Percentiles rank a stretch among this genome's conserved stretches.
Conservation (phyloP, 2,113 vertebrate genomes). For the Trichomycterus rosablanca region DNA sequence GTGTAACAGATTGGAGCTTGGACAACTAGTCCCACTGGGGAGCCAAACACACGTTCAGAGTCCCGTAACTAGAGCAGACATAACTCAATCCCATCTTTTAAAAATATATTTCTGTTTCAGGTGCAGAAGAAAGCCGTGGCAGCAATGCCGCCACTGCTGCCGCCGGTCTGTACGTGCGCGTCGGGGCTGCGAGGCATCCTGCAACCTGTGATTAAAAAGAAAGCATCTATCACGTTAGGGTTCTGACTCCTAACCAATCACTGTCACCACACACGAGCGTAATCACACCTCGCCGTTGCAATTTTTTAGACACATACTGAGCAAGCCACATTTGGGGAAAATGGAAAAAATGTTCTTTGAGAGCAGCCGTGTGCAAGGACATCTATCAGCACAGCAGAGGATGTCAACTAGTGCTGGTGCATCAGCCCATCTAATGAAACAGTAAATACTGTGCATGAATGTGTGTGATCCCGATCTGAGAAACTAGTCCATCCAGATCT, state of each 20-base stretch:
- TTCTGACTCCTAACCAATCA: slow-evolving; percentile 1
- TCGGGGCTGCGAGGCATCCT: background rate
- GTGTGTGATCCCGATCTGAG: too few relatives aligned
- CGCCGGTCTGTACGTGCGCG: background rate
- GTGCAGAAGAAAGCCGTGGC: background rate
- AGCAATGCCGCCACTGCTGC: background rate
- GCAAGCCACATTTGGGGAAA: background rate
- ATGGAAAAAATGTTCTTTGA: background rate
- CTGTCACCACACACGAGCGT: background rate
- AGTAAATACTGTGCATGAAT: too few relatives aligned
- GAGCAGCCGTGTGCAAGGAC: background rate
- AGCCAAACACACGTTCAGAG: background rate
- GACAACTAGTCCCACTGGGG: slow-evolving; percentile 32
- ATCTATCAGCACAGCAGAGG: too few relatives aligned
- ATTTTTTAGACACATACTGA: background rate
- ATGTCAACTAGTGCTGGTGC: too few relatives aligned
- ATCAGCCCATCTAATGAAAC: too few relatives aligned
- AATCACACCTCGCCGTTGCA: slow-evolving; percentile 2
- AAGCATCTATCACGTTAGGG: background rate
- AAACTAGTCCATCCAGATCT: too few relatives aligned
- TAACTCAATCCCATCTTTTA: slow-evolving; percentile 4
- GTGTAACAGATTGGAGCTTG: slow-evolving; percentile 55
- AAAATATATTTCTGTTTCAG: slow-evolving; percentile 14
- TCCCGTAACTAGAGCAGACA: slow-evolving; percentile 16
- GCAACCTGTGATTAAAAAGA: slow-evolving; percentile 23